Evolutionary conservation across 2,113 vertebrate genomes (phyloP), one percentile per base, ranked within the genome.

Genomic region (Colius striatus): DNA sequence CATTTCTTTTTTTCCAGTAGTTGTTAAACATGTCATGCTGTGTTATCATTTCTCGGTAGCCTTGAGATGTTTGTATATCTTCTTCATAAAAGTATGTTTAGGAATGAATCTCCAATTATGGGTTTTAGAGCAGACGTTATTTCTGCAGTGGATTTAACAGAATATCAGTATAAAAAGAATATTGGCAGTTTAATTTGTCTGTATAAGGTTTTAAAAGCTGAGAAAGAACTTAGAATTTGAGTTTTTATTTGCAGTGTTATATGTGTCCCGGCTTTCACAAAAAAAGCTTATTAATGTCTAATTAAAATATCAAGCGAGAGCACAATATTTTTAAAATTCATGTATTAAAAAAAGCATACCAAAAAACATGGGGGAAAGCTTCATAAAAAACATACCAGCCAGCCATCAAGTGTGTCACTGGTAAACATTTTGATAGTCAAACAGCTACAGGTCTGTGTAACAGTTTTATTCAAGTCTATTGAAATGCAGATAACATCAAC

Each of bases 81-180:
- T 73, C 50, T 87, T 61, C 71, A 41, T 41, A 70, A 30, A 73
- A 87, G 36, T 47, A 85, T 47, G 50, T 48, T 89, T 70, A 87
- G 38, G 34, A 94, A 88, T 45, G 17, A 91, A 79, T 62, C 36
- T 9, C 11, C 55, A 63, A 2, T 87, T 92, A 79, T 14, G 12
- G 18, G 65, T 76, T 87, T 87, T 47, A 74, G 26, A 90, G 16
- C 43, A 94, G 47, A 89, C 79, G 34, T 58, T 58, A 79, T 82
- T 91, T 92, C 45, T 91, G 73, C n/a, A 80, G 51, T 77, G n/a
- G 38, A 93, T 86, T 74, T 95, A 87, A 66, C 61, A 91, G 50
- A 80, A 72, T 89, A 72, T 74, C 11, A 32, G 17, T 57, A 70
- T 77, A 36, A 90, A 88, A 90, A 62, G 26, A 70, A 38, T 65